Conservation (phyloP, 1,140 invertebrate species). For the Popillia japonica region DNA sequence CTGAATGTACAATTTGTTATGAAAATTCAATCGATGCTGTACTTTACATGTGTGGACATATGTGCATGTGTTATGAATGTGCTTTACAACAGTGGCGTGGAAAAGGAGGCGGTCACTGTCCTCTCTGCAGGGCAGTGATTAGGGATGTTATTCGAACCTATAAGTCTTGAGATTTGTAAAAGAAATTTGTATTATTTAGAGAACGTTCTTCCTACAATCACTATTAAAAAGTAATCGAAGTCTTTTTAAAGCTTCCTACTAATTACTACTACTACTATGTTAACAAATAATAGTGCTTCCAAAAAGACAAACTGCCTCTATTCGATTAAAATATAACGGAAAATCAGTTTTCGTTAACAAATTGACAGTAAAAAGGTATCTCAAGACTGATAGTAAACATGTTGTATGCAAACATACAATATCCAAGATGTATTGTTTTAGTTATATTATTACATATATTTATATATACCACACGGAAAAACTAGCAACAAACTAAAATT, state of each 20-base stretch:
- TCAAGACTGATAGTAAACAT: conserved; percentile 38
- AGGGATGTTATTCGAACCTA: conserved; percentile 95
- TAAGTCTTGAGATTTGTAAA: conserved; percentile 73
- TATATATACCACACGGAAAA: neutral
- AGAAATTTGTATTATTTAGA: neutral
- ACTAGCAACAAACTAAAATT: conserved; percentile 20
- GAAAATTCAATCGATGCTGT: conserved; percentile 92
- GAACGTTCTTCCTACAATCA: conserved; percentile 16
- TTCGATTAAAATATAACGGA: conserved; percentile 1
- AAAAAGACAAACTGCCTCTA: conserved; percentile 36
- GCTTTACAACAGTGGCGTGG: conserved; percentile 90
- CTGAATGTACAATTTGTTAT: conserved; percentile 94
- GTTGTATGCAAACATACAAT: neutral
- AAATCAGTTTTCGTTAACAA: conserved; percentile 7
- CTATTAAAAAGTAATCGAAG: conserved; percentile 17
- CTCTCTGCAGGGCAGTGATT: conserved; percentile 91
- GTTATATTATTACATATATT: conserved; percentile 9
- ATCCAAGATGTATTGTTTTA: neutral
- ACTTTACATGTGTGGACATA: conserved; percentile 96
- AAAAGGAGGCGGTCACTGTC: conserved; percentile 90
- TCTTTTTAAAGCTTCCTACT: conserved; percentile 25
- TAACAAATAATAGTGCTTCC: conserved; percentile 32
- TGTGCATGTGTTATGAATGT: conserved; percentile 99
- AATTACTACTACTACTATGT: neutral
- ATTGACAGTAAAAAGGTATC: conserved; percentile 19